phyloP scores from a whole-genome alignment of 2,888 invertebrate genomes.

The Onthophagus sagittarius region DNA sequence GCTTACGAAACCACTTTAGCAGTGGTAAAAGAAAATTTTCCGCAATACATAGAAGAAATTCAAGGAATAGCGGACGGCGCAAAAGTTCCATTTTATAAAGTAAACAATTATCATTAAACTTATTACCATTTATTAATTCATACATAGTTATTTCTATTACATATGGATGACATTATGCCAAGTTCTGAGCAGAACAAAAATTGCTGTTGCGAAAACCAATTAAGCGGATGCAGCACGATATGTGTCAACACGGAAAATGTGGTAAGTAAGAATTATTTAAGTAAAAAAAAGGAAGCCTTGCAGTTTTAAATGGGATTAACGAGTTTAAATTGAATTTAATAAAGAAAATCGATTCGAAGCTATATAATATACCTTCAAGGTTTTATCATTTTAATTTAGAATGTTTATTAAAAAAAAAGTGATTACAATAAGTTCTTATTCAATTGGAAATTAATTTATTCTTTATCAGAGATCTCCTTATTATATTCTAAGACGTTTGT shows the following conservation, averaged over 20 bases:
- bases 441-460: not conserved
- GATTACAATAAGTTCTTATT: not conserved
- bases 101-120: constrained; percentile 39
- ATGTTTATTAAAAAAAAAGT: not conserved
- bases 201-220: constrained; percentile 59
- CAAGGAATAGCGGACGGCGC: constrained; percentile 85
- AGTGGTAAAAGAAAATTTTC: constrained; percentile 65
- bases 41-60: constrained; percentile 78
- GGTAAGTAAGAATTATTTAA: not conserved
- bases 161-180: constrained; percentile 77
- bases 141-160: constrained; percentile 73
- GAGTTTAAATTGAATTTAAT: not conserved
- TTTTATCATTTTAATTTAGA: not conserved
- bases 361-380: not conserved
- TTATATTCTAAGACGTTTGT: not conserved
- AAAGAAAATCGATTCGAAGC: not conserved
- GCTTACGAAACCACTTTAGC: constrained; percentile 73
- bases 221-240: constrained; percentile 40
- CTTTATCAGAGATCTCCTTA: not conserved
- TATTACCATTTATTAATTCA: not conserved
- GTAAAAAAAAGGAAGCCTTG: not conserved
- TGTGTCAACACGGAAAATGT: constrained; percentile 15
- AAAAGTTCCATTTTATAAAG: constrained; percentile 77
- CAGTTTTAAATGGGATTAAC: not conserved
- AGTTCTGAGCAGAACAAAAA: constrained; percentile 50